Base-by-base conservation (phyloP, 2,797 vertebrate genomes). In the Acipenser oxyrinchus region DNA sequence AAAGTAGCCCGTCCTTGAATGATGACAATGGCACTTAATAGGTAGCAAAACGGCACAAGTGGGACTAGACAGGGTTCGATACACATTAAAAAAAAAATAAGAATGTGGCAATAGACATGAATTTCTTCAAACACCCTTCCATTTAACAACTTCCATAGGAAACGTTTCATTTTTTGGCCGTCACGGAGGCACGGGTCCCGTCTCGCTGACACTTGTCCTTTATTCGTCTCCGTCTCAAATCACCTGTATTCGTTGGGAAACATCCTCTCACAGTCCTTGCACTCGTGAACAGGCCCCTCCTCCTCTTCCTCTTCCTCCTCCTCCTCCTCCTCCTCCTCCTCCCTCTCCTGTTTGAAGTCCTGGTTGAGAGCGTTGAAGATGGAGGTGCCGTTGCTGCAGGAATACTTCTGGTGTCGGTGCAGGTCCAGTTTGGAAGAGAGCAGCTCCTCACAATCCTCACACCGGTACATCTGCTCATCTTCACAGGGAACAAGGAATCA, bases 221-320 rank as follows among this genome's bases (percentile, higher is more conserved):
- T 37, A 37, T 37, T 51, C 51, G 37, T 2, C 8, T 3, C 15
- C 51, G 37, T 2, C 8, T 3, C 15, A 18, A 61, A 66, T 62
- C 88, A 99, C 97, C 97, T 99, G 92, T 98, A 96, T 73, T 97
- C 95, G 66, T 90, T 96, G 74, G 96, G 96, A 77, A 99, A 99
- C 80, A 96, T 93, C 82, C 96, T 92, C 84, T 99, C 97, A 6
- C 96, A 99, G 89, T 99, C 96, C 82, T 98, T 98, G 84, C 97
- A 99, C 80, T 99, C 97, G 0, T 95, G 90, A 66, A 89, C 83
- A 9, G 91, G 92, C 67, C 93, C 94, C 1, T 95, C 77, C 48
- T 71, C 68, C 23, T 37, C 23, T 37, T 71, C 68, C 23, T 37
- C 23, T 37, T 37, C 23, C 23, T 37, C 23, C 23, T 37, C 77